phyloP scores from a whole-genome alignment of 2,113 vertebrate species.

The Alaudala cheleensis region DNA sequence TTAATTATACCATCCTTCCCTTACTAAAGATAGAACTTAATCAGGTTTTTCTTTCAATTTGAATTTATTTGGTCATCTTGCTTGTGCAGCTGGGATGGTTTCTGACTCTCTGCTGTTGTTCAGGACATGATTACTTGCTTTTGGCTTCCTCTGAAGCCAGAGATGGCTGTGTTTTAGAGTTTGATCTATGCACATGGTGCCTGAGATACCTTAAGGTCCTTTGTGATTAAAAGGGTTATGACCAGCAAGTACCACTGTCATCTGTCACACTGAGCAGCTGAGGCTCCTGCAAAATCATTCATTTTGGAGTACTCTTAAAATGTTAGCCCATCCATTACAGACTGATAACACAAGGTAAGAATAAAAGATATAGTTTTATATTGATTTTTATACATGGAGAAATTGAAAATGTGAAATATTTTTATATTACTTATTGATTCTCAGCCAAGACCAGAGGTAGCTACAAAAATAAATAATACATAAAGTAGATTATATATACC shows the following conservation, averaged over 20 bases:
- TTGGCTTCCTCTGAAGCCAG: background rate
- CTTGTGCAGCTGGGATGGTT: background rate
- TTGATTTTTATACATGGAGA: conserved; percentile 37
- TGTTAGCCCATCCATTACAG: background rate
- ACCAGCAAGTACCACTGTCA: background rate
- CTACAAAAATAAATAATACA: conserved; percentile 45
- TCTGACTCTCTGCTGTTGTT: background rate
- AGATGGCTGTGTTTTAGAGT: background rate
- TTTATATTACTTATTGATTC: conserved; percentile 39
- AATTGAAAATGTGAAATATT: conserved; percentile 39
- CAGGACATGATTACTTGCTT: background rate
- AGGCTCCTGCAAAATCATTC: background rate
- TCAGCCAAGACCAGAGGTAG: background rate
- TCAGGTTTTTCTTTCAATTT: background rate
- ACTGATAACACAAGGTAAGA: background rate
- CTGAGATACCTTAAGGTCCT: background rate
- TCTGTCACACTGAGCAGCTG: background rate
- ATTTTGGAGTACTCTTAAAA: background rate
- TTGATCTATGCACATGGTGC: background rate
- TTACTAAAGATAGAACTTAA: background rate
- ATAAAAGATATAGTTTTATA: conserved; percentile 6
- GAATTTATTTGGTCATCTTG: background rate
- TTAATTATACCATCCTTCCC: background rate
- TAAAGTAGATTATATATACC: conserved; percentile 11
- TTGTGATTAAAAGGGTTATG: background rate